phyloP scores from a whole-genome alignment of 2,797 vertebrate genomes.

The Threskiornis aethiopicus region DNA sequence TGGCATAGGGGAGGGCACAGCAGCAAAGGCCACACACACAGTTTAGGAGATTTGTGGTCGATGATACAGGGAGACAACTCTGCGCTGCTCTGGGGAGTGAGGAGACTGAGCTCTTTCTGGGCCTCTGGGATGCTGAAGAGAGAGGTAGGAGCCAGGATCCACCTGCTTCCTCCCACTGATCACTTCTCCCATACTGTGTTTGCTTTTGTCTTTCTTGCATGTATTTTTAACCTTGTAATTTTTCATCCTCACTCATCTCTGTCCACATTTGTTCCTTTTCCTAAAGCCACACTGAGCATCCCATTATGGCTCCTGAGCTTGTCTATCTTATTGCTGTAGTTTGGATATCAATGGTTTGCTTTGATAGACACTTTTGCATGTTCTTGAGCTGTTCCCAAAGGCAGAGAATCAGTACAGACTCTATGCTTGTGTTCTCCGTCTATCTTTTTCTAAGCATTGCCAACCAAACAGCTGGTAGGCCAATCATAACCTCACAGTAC shows the following conservation, averaged over 20 bases:
- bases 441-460: neutral
- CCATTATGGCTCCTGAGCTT: neutral
- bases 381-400: neutral
- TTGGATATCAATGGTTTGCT: neutral
- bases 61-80: neutral
- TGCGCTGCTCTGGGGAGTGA: neutral
- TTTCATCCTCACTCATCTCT: neutral
- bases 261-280: neutral
- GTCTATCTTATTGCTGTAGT: neutral
- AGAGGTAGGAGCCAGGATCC: neutral
- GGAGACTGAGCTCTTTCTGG: neutral
- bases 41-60: neutral
- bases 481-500: neutral
- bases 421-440: neutral
- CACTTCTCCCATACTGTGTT: neutral
- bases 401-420: neutral
- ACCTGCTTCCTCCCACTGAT: neutral
- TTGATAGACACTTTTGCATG: neutral
- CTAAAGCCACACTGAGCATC: neutral
- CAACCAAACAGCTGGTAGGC: neutral
- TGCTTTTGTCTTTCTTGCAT: neutral
- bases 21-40: neutral
- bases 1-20: neutral
- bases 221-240: neutral
- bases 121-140: neutral